phyloP scores from a whole-genome alignment of 2,113 vertebrate species.

The Nyctereutes procyonoides region DNA sequence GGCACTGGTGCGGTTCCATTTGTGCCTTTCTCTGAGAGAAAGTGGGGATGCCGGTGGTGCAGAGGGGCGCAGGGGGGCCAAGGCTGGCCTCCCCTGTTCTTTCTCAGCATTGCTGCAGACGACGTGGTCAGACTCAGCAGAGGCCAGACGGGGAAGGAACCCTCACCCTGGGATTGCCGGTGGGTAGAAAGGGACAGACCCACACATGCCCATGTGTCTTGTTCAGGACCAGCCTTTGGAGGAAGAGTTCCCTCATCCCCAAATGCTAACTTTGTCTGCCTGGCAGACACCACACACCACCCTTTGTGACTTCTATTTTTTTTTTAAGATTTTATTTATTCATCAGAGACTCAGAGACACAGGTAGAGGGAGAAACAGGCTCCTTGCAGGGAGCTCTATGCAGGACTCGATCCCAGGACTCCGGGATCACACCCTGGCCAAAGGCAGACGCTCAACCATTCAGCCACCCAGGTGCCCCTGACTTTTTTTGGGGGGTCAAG shows the following conservation, averaged over 20 bases:
- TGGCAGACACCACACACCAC: rapidly evolving
- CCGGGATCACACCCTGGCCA: no score
- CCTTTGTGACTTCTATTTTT: not conserved
- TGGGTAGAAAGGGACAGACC: not conserved
- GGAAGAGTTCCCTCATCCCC: not conserved
- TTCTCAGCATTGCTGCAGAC: not conserved
- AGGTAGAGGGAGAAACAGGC: no score
- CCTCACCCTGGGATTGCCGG: not conserved
- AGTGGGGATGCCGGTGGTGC: rapidly evolving
- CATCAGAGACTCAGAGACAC: no score
- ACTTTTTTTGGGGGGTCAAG: not conserved
- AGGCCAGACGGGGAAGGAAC: not conserved
- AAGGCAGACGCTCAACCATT: no score
- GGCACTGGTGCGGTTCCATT: not conserved
- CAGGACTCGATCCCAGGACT: no score
- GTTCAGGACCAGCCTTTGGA: not conserved
- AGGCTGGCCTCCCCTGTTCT: rapidly evolving
- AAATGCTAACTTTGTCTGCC: not conserved
- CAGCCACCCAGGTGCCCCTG: no score
- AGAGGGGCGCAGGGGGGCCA: rapidly evolving
- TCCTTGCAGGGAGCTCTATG: no score
- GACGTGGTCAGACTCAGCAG: not conserved
- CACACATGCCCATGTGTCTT: no score
- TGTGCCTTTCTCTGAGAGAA: not conserved
- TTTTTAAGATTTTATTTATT: no score